Base-by-base conservation (phyloP, 2,797 vertebrate species). In the Brachyalestes nurse region DNA sequence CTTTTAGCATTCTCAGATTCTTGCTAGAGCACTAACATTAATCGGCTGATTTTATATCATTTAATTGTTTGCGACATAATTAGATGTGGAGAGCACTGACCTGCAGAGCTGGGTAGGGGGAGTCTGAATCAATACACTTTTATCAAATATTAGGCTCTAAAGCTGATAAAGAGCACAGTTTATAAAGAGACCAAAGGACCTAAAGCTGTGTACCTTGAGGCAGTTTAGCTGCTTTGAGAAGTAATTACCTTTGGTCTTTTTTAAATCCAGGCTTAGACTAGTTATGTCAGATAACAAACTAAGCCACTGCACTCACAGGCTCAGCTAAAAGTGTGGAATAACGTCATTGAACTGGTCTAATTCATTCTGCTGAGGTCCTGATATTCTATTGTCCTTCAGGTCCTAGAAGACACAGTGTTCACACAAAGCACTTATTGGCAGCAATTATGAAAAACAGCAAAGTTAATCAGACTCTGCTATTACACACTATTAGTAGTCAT, bases 231-330 rank as follows among this genome's bases (percentile, higher is more conserved):
- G 78, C 77, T 10, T 7, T n/a, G 2, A 69, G 74, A 88, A 79
- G 78, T 74, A 79, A 86, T 85, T 83, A 77, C 71, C 79, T 82
- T 78, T 17, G 81, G 75, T 40, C 73, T 17, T 34, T 81, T 72
- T 87, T 87, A 79, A 77, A 55, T 78, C 83, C 28, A 77, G 73
- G 84, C 73, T n/a, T 38, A 55, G 88, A 79, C 69, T 89, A 87
- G 91, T 91, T 88, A 83, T 75, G 78, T 87, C 88, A 88, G 87
- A 89, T 89, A 88, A 86, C 84, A 87, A 89, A 91, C 89, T 90
- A 89, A 90, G 89, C 75, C 49, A 21, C 67, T 85, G 86, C 86
- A 90, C 90, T 92, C 90, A 91, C 86, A 72, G 73, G 16, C 58
- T 47, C 77, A 86, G 72, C 62, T 79, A 75, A 71, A 81, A 45